A percentile compares a stretch with the other conserved stretches of the same genome.
Evolutionary conservation across 2,113 vertebrate species (phyloP).

Genomic region (Osmerus eperlanus): DNA sequence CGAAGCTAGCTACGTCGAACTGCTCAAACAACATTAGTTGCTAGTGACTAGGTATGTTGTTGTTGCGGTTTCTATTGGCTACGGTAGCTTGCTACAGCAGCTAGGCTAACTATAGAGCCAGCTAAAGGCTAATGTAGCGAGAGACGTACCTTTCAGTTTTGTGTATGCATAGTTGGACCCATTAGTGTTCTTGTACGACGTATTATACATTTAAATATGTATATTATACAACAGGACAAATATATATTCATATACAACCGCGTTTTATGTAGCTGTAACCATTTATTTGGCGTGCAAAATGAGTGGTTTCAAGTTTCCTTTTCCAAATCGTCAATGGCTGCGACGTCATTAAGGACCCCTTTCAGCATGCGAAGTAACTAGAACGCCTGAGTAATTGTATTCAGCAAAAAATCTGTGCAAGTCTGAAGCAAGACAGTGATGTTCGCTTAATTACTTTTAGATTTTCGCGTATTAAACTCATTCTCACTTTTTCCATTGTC

Average conservation of each 20-base stretch:
- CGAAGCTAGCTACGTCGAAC: no score
- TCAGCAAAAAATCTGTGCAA: neutral
- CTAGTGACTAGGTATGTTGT: no score
- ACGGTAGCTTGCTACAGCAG: neutral
- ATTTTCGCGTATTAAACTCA: no score
- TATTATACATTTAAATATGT: constrained; percentile 27
- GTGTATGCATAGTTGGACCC: constrained; percentile 35
- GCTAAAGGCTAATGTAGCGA: constrained; percentile 6
- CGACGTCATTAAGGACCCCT: constrained; percentile 61
- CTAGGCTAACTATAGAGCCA: constrained; percentile 10
- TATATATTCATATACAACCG: neutral
- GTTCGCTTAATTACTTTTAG: no score
- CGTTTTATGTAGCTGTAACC: neutral
- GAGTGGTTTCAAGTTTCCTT: constrained; percentile 29
- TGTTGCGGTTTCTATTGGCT: no score
- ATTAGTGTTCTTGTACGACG: constrained; percentile 34
- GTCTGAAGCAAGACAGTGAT: no score
- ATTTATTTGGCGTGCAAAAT: neutral
- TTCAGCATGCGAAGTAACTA: neutral
- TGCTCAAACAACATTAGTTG: no score
- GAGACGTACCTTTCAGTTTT: constrained; percentile 54
- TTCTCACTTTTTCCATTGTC: no score
- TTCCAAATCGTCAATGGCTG: constrained; percentile 29
- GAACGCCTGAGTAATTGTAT: constrained; percentile 40
- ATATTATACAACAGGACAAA: no score